A percentile compares a stretch with the other conserved stretches of the same genome.
Evolutionary conservation across 2,888 invertebrate genomes (phyloP).

Genomic region (Rhimphoctona megacephalus): DNA sequence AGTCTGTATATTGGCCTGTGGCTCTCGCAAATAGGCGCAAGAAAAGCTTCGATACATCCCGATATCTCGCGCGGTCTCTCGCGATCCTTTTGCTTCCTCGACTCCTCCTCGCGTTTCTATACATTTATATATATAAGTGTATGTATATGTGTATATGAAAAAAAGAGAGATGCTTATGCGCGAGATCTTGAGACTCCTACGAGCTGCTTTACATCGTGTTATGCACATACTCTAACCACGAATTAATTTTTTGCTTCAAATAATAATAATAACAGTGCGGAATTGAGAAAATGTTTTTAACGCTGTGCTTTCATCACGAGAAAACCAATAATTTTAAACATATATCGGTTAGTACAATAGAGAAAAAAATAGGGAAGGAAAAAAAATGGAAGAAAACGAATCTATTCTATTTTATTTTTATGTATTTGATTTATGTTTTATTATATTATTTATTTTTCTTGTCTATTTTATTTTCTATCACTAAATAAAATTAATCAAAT

Average conservation of each 20-base stretch:
- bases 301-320: conserved; percentile 23
- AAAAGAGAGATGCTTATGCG: conserved; percentile 47
- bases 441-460: no score
- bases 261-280: conserved; percentile 36
- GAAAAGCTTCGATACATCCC: conserved; percentile 72
- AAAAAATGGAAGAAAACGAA: neutral
- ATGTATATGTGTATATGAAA: conserved; percentile 3
- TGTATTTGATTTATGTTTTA: no score
- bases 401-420: no score
- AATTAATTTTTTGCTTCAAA: conserved; percentile 55
- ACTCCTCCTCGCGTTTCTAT: conserved; percentile 60
- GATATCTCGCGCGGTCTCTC: conserved; percentile 69
- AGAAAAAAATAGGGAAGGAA: neutral
- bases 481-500: no score
- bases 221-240: conserved; percentile 59
- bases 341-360: neutral
- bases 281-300: conserved; percentile 39
- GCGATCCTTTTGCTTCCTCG: conserved; percentile 61
- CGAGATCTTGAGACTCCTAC: conserved; percentile 64
- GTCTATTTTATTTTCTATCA: no score
- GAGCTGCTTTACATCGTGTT: conserved; percentile 68
- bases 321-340: conserved; percentile 5
- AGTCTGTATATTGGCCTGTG: conserved; percentile 61
- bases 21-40: conserved; percentile 72
- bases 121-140: conserved; percentile 17